These are phyloP conservation scores for Sinocyclocheilus maitianheensis DNA, from an alignment of 2,113 vertebrate species.

Conservation along the genomic window DNA sequence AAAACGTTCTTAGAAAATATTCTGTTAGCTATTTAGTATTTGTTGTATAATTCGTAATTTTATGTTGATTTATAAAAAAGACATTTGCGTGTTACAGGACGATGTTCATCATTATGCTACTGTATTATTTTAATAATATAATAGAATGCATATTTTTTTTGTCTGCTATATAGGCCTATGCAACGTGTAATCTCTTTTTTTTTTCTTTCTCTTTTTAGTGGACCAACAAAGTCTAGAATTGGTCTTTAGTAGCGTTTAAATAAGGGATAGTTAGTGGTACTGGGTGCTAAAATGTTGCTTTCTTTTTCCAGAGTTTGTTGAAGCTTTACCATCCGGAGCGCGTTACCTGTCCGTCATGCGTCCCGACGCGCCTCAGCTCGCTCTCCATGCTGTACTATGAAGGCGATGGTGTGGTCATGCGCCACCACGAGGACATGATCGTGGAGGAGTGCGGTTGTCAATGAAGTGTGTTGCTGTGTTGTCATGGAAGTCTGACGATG, in stretches of 20 bases:
- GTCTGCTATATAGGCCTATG: no score
- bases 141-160: no score
- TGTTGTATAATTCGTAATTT: no score
- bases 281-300: rapidly evolving
- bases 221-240: no score
- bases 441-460: conserved; percentile 89
- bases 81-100: no score
- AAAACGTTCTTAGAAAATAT: no score
- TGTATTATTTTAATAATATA: no score
- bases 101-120: no score
- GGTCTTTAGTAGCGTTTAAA: not conserved
- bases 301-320: conserved; percentile 81
- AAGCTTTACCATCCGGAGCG: conserved; percentile 80
- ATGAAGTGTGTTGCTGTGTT: conserved; percentile 59
- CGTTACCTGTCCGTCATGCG: conserved; percentile 79
- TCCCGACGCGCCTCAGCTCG: conserved; percentile 79
- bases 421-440: conserved; percentile 88
- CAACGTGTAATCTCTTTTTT: no score
- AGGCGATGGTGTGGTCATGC: conserved; percentile 75
- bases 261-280: not conserved
- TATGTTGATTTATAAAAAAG: no score
- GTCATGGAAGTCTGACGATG: not conserved
- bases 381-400: conserved; percentile 92
- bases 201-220: no score
- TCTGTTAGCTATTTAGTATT: no score